phyloP scores from a whole-genome alignment of 2,888 invertebrate genomes.

The Mesorhabditis spiculigera region DNA sequence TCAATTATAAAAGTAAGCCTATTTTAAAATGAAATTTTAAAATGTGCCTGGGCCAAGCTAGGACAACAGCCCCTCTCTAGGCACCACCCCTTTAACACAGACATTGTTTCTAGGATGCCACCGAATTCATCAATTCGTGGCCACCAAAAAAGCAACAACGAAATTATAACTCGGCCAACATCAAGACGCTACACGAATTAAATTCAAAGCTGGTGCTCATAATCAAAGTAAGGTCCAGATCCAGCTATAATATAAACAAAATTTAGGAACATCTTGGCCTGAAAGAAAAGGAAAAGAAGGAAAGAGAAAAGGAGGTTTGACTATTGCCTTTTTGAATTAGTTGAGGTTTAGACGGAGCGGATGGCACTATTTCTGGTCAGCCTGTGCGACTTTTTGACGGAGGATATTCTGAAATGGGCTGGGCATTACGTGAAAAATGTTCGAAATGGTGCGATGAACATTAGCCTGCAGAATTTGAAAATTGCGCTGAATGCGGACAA shows the following conservation, averaged over 20 bases:
- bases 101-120: neutral
- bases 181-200: conserved; percentile 3
- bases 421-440: conserved; percentile 97
- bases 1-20: conserved; percentile 22
- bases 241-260: too few species aligned
- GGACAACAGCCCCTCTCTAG: too few species aligned
- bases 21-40: too few species aligned
- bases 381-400: neutral
- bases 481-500: conserved; percentile 97
- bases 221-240: neutral
- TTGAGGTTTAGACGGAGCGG: neutral
- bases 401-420: conserved; percentile 69
- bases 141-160: neutral
- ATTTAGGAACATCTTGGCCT: conserved; percentile 24
- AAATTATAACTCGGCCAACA: neutral
- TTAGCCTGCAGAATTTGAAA: conserved; percentile 88
- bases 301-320: conserved; percentile 32
- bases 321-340: conserved; percentile 14
- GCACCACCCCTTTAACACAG: neutral
- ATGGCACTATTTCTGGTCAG: neutral
- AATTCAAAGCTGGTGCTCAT: conserved; percentile 9
- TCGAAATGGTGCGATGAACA: conserved; percentile 73
- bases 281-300: conserved; percentile 30
- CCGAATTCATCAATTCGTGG: neutral
- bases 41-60: too few species aligned